phyloP scores from a whole-genome alignment of 1,140 invertebrate genomes.

The Notospermus geniculatus region DNA sequence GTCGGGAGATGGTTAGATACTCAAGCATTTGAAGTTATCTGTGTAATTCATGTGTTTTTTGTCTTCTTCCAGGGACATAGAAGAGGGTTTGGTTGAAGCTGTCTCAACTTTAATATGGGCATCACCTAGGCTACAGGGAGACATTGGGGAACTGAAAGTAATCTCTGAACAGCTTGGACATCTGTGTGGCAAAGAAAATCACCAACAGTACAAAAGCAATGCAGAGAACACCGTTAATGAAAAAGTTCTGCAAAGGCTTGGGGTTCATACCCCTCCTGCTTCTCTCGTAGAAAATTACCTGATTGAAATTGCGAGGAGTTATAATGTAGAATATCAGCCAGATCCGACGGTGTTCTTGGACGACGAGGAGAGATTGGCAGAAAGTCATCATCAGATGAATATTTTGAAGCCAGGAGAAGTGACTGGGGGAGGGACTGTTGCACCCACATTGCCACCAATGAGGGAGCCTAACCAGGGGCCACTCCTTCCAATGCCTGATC shows the following conservation, averaged over 20 bases:
- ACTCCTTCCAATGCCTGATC: neutral
- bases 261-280: conserved; percentile 93
- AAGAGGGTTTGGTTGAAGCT: conserved; percentile 92
- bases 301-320: conserved; percentile 89
- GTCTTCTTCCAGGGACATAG: conserved; percentile 69
- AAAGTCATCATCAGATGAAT: conserved; percentile 56
- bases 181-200: conserved; percentile 95
- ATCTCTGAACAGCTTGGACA: conserved; percentile 84
- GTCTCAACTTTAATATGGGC: conserved; percentile 97
- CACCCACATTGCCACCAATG: neutral
- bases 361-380: conserved; percentile 64
- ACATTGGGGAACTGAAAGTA: conserved; percentile 74
- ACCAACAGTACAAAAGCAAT: conserved; percentile 52
- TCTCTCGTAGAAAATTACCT: conserved; percentile 84
- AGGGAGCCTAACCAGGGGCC: conserved; percentile 31
- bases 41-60: conserved; percentile 15
- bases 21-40: too few relatives aligned
- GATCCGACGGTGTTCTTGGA: conserved; percentile 71
- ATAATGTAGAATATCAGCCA: conserved; percentile 51
- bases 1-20: too few relatives aligned
- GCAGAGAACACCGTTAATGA: conserved; percentile 77
- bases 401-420: conserved; percentile 16
- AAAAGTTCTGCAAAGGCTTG: conserved; percentile 93
- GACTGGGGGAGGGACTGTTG: conserved; percentile 17
- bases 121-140: conserved; percentile 70